Evolutionary conservation across 2,113 vertebrate genomes (phyloP).

Genomic region (Brienomyrus brachyistius): DNA sequence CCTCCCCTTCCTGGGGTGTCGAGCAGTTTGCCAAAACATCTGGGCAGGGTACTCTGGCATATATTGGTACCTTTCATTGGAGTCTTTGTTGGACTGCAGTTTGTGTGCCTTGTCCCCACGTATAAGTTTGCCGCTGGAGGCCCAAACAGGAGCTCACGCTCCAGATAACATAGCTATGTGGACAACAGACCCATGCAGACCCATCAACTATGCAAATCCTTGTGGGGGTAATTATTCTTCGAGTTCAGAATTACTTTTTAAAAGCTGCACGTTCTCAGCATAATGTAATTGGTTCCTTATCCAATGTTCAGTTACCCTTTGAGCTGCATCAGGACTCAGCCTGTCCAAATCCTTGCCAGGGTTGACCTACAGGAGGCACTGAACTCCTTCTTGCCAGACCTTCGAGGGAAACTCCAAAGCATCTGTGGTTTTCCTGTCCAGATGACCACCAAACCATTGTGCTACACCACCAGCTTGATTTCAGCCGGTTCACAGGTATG

Average conservation of each 20-base stretch:
- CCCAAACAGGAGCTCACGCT: background rate
- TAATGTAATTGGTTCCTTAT: constrained; percentile 2
- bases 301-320: constrained; percentile 68
- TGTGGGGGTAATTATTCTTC: background rate
- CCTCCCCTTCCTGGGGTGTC: background rate
- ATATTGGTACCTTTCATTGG: background rate
- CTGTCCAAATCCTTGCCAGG: constrained; percentile 67
- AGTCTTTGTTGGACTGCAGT: background rate
- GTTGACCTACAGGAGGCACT: constrained; percentile 62
- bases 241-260: background rate
- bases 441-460: constrained; percentile 65
- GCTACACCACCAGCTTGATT: constrained; percentile 51
- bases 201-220: background rate
- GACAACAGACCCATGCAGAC: background rate
- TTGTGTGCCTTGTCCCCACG: background rate
- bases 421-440: constrained; percentile 73
- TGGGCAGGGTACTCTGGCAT: background rate
- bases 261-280: background rate
- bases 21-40: background rate
- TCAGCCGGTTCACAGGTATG: constrained; percentile 50
- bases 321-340: constrained; percentile 77
- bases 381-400: constrained; percentile 65
- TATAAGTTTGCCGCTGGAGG: background rate
- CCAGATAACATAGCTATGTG: background rate
- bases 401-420: constrained; percentile 54